Conservation (phyloP, 2,113 vertebrate species). For the Hippocampus abdominalis region DNA sequence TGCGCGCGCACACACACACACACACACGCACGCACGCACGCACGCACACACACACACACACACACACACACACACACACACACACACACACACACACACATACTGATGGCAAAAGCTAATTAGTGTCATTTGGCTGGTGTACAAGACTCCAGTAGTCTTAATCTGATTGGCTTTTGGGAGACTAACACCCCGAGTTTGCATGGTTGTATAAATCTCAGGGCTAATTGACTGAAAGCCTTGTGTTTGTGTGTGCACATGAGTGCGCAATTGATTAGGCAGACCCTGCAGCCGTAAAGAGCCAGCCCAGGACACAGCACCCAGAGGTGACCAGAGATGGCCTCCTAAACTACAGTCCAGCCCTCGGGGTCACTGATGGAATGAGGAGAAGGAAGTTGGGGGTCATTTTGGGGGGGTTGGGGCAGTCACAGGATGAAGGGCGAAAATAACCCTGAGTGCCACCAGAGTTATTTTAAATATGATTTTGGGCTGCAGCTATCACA, state of each 20-base stretch:
- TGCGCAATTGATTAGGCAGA: constrained; percentile 54
- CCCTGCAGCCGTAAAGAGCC: constrained; percentile 64
- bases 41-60: constrained; percentile 20
- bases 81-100: constrained; percentile 22
- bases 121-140: constrained; percentile 48
- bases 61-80: constrained; percentile 27
- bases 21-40: constrained; percentile 28
- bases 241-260: constrained; percentile 28
- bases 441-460: not conserved
- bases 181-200: constrained; percentile 42
- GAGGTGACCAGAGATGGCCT: constrained; percentile 50
- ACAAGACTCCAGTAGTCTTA: constrained; percentile 28
- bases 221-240: constrained; percentile 51
- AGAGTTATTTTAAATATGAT: not conserved
- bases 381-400: constrained; percentile 39
- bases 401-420: not conserved
- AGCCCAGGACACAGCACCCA: constrained; percentile 42
- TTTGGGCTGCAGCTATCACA: too few relatives aligned
- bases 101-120: constrained; percentile 38
- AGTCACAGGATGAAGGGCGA: not conserved
- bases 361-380: constrained; percentile 57
- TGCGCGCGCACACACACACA: constrained; percentile 17
- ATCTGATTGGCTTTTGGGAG: constrained; percentile 52
- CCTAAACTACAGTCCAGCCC: constrained; percentile 64
- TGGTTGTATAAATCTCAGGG: constrained; percentile 57